Conservation (phyloP, 2,113 vertebrate species). For the Halichoerus grypus region DNA sequence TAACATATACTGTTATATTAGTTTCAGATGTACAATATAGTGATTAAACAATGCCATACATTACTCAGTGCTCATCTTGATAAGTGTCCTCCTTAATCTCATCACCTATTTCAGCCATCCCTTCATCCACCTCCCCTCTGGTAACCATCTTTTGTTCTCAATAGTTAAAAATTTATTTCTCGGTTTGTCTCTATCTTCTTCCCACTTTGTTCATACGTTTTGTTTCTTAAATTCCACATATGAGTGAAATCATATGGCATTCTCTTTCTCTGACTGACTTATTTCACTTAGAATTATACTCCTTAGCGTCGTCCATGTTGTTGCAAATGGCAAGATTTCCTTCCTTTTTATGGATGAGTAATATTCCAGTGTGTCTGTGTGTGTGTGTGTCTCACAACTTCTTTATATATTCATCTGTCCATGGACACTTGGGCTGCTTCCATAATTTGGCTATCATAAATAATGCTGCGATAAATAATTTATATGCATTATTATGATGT, state of each 20-base stretch:
- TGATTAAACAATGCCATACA: not conserved
- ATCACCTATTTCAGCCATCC: not conserved
- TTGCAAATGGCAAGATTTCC: not conserved
- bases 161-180: not conserved
- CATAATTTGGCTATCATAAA: not conserved
- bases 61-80: too few relatives aligned
- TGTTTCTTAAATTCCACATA: not conserved
- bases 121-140: not conserved
- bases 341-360: not conserved
- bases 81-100: too few relatives aligned
- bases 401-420: not conserved
- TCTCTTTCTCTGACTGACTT: not conserved
- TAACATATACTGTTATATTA: not conserved
- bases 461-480: not conserved
- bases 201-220: not conserved
- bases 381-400: not conserved
- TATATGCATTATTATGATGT: not conserved
- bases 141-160: not conserved
- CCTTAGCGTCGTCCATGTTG: not conserved
- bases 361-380: not conserved
- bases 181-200: not conserved
- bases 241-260: not conserved
- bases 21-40: not conserved
- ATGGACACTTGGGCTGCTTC: not conserved
- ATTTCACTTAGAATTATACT: not conserved